Base-by-base conservation (phyloP, 2,888 invertebrate species). In the Mythimna lalbum region DNA sequence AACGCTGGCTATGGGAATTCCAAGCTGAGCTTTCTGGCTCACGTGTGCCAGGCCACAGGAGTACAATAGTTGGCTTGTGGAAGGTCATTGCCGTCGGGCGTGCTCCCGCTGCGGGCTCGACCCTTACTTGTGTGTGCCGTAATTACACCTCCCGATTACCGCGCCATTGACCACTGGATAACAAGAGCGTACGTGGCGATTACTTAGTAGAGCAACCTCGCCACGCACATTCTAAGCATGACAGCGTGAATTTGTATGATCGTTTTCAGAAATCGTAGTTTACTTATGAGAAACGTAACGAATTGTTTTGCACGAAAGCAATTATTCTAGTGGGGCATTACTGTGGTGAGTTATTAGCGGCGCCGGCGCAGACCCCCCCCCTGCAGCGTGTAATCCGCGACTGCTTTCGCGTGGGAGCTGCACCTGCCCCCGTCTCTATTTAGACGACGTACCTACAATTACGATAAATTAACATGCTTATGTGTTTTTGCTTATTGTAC, bases 371-470 rank as follows among this genome's bases (percentile, higher is more conserved):
- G 14, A 14, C 39, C 39, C 33, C n/a, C 33, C 7, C 33, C 57
- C 21, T n/a, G 21, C 72, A 76, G 70, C 69, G 71, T 80, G 83
- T 87, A 86, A 87, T 86, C 85, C 80, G 81, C 81, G 78, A 79
- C 78, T 85, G 84, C 84, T 89, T 89, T 89, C 85, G 87, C 90
- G 89, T 90, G 90, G 89, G 89, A 90, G 88, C 86, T 85, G 82
- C 89, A 90, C 87, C 90, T 90, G 90, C 85, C 85, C 82, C 75
- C 74, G 74, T 75, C 64, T 83, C 75, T 79, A 75, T 88, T 86
- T 82, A 87, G 82, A 84, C 85, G 86, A 86, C 84, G 72, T 83
- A 82, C 81, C 78, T 87, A 82, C 86, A 87, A 90, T 90, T 88
- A 90, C 86, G 78, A 84, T 87, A 87, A 89, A 91, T 90, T 89